Base-by-base conservation (phyloP, 2,797 vertebrate genomes). In the Allobates femoralis region DNA sequence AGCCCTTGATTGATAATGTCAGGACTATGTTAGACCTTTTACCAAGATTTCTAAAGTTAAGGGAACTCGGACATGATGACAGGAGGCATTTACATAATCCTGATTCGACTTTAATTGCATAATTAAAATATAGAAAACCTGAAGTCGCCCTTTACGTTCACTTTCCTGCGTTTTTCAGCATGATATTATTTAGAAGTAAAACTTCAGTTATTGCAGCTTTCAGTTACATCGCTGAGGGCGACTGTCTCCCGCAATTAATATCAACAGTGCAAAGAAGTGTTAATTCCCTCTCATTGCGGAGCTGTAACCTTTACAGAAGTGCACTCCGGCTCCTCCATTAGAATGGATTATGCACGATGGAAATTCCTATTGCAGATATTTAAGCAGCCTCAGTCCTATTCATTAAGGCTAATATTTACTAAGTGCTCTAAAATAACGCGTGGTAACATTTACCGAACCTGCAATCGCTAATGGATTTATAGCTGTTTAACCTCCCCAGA, bases 271-370 rank as follows among this genome's bases (percentile, higher is more conserved):
- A 50, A 56, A 60, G 56, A 71, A 67, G 71, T 77, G 80, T 76
- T 86, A 76, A 86, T 82, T 82, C 26, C 23, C 7, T 34, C 71
- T 79, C 69, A 67, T 73, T 32, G 32, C 60, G 12, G 73, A 60
- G 41, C 21, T 11, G 76, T 87, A 87, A 83, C 85, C 85, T 87
- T 83, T 87, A 14, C 10, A n/a, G 69, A 34, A 83, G 80, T 83
- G 73, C 41, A n/a, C 56, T 55, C 37, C 28, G 11, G 10, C 28
- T 23, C 41, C 51, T 37, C 58, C 62, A 82, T 56, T 78, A 34
- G 30, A 69, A 78, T 83, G 67, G 34, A 87, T 76, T 56, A 82
- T 86, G 69, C 56, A 73, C 46, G 46, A 62, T 41, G 34, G 19
- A 46, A 32, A 30, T 67, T 77, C 51, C 34, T 5, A 55, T 5